Conservation (phyloP, 2,113 vertebrate species). For the Alaudala cheleensis region DNA sequence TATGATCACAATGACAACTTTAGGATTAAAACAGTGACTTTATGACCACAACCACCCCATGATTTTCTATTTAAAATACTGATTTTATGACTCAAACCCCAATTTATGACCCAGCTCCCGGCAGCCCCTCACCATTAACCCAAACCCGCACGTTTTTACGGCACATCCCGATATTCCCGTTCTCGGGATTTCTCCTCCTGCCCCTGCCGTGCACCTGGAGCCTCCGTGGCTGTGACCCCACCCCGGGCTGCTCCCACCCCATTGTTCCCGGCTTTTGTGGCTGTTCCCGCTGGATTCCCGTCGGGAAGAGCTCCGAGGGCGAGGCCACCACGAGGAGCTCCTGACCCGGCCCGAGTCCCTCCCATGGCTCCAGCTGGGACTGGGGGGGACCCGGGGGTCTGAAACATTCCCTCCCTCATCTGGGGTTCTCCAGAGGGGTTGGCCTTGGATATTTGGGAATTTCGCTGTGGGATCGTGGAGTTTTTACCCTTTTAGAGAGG, state of each 20-base stretch:
- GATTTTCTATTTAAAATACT: not conserved
- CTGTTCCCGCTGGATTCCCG: not conserved
- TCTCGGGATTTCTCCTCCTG: rapidly evolving
- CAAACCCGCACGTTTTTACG: too few species aligned
- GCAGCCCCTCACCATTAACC: not conserved
- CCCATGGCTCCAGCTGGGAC: too few species aligned
- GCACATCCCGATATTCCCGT: too few species aligned
- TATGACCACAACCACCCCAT: not conserved
- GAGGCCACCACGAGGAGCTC: not conserved
- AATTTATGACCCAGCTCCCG: too few species aligned
- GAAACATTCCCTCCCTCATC: too few species aligned
- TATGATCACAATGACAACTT: not conserved
- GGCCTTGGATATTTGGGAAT: not conserved
- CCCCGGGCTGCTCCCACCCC: not conserved
- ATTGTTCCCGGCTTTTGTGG: not conserved
- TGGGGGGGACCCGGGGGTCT: too few species aligned
- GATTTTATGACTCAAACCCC: not conserved
- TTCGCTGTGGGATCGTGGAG: not conserved
- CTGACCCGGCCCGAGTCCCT: not conserved
- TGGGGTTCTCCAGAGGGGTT: not conserved
- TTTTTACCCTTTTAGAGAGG: not conserved
- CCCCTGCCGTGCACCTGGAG: not conserved
- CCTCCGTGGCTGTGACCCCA: not conserved
- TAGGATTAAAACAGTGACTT: not conserved
- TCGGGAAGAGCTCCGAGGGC: not conserved